These are phyloP conservation scores for Myotis planiceps DNA, from an alignment of 2,797 vertebrate species.

Conservation along the genomic window DNA sequence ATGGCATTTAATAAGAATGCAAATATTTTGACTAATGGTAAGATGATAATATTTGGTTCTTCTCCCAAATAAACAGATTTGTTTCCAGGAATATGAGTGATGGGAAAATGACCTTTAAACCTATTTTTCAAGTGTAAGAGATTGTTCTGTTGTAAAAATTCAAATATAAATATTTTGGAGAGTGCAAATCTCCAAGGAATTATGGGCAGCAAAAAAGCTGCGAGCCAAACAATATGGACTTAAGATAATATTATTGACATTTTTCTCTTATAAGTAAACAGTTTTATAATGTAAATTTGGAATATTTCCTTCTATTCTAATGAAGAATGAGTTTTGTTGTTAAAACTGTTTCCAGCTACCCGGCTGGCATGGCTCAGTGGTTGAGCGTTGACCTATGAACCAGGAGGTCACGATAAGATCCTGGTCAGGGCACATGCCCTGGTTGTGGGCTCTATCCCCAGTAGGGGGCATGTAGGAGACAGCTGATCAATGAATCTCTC, in stretches of 20 bases:
- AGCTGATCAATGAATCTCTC: too few relatives aligned
- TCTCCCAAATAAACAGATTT: constrained; percentile 61
- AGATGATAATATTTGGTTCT: constrained; percentile 58
- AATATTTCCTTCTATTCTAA: constrained; percentile 44
- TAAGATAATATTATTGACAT: background rate
- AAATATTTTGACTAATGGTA: constrained; percentile 56
- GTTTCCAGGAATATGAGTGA: constrained; percentile 61
- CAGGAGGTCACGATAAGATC: too few relatives aligned
- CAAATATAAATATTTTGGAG: constrained; percentile 46
- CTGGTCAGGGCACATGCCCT: too few relatives aligned
- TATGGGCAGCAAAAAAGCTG: background rate
- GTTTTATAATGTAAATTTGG: background rate
- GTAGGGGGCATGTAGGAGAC: too few relatives aligned
- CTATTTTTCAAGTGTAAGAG: constrained; percentile 49
- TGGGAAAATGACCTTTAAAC: constrained; percentile 62
- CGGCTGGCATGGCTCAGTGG: too few relatives aligned
- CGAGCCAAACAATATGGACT: constrained; percentile 7
- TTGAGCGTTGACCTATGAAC: too few relatives aligned
- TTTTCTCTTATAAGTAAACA: constrained; percentile 35
- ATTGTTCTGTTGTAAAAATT: constrained; percentile 34
- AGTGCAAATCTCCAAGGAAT: constrained; percentile 9
- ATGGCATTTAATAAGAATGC: constrained; percentile 64
- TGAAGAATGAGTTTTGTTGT: constrained; percentile 16
- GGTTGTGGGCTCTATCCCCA: too few relatives aligned
- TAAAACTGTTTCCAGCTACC: background rate